Conservation (phyloP, 1,140 invertebrate species). For the Bombus difficillimus region DNA sequence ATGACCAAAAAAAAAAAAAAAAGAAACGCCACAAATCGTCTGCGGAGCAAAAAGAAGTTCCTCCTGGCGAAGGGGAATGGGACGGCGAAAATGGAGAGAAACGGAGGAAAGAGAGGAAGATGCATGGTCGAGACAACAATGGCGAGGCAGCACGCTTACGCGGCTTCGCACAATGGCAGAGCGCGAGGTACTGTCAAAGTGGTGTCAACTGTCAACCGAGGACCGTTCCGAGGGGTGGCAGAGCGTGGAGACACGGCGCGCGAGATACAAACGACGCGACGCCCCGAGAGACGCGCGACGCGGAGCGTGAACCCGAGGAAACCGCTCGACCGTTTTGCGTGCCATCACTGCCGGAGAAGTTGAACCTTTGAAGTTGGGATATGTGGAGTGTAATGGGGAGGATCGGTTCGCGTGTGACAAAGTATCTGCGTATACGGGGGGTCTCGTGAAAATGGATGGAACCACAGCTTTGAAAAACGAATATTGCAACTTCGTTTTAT, state of each 20-base stretch:
- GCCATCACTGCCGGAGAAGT: neutral
- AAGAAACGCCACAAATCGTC: neutral
- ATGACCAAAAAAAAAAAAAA: neutral
- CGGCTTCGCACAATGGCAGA: constrained; percentile 45
- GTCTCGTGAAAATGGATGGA: neutral
- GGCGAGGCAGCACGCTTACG: constrained; percentile 47
- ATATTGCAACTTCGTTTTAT: no score
- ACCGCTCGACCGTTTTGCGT: constrained; percentile 20
- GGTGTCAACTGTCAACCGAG: constrained; percentile 53
- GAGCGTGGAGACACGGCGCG: constrained; percentile 42
- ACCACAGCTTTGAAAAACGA: neutral
- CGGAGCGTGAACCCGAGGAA: constrained; percentile 28
- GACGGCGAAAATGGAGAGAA: constrained; percentile 25
- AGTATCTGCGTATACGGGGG: no score
- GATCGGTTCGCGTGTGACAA: neutral
- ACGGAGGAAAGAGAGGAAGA: constrained; percentile 10
- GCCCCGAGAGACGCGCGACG: constrained; percentile 9
- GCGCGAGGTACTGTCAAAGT: constrained; percentile 40
- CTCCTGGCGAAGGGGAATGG: neutral
- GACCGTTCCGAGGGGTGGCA: constrained; percentile 39
- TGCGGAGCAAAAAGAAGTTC: neutral
- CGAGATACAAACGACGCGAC: constrained; percentile 34
- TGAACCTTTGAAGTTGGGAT: neutral
- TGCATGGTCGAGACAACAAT: constrained; percentile 33
- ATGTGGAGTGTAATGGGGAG: neutral